Evolutionary conservation across 30 jellyfish, hydroid and myxozoan genomes (phyloP), one percentile per base, ranked within the genome.

Genomic region (Clytia hemisphaerica): DNA sequence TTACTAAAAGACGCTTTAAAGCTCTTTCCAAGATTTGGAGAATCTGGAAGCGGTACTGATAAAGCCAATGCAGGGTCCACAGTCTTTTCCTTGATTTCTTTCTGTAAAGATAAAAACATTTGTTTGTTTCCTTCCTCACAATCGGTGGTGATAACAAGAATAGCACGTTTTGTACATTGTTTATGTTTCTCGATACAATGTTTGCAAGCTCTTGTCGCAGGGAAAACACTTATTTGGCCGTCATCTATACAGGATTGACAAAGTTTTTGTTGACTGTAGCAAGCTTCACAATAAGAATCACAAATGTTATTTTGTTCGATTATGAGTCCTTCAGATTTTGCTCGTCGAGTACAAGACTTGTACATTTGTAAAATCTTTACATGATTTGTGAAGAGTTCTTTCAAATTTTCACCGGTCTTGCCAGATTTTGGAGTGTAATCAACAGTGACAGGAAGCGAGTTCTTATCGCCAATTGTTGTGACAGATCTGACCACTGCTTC

Each of bases 401-500:
- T 64, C 40, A 62, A 65, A 37, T 62, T 37, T 65, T 65, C 77
- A 37, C 64, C 77, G 40, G 77, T 65, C 77, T 65, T 65, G 46
- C 80, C 80, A 67, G 80, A 50, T 67, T 67, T 67, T 25, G 36
- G 36, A 9, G 70, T 45, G 71, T 44, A 67, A 67, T 67, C 80
- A 45, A 46, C 80, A 44, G 80, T 69, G 49, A 45, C 70, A 27
- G 80, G 80, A 27, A 67, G 53, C 31, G 69, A 45, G 72, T 69
- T 45, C 71, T 67, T 67, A 67, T 67, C 31, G 71, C 49, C 80
- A 25, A 67, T 30, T 67, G 69, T 67, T 10, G 80, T 67, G 31
- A 67, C 80, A 44, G 70, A 45, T 67, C 69, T 44, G 49, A 45
- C 80, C 28, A 67, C 30, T 45, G 80, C 80, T 46, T 67, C 80